Evolutionary conservation across 2,113 vertebrate species (phyloP).

Genomic region (Callithrix jacchus): DNA sequence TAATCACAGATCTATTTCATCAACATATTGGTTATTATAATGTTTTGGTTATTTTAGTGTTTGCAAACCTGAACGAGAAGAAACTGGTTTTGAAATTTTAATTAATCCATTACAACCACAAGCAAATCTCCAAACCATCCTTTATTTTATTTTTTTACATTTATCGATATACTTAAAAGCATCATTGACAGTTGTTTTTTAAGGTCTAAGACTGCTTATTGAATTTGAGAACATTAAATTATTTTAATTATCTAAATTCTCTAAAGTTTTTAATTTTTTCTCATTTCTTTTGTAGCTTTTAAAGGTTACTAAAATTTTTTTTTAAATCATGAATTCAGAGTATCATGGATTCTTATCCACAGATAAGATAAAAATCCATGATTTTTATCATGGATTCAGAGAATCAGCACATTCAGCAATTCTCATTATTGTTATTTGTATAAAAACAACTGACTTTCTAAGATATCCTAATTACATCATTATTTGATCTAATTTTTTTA

Average conservation of each 20-base stretch:
- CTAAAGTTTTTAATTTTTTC: background rate
- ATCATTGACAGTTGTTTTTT: background rate
- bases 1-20: background rate
- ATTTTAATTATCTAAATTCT: background rate
- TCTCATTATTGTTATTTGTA: background rate
- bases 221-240: background rate
- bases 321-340: background rate
- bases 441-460: background rate
- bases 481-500: background rate
- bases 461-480: background rate
- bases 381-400: too few species aligned
- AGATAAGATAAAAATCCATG: too few species aligned
- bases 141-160: background rate
- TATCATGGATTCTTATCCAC: background rate
- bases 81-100: background rate
- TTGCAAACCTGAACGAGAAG: background rate
- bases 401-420: background rate
- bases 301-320: background rate
- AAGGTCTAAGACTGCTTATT: background rate
- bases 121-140: background rate
- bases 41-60: background rate
- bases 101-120: background rate
- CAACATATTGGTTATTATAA: background rate
- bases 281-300: background rate
- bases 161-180: background rate